Evolutionary conservation across 1,140 invertebrate species (phyloP).

Genomic region (Homalodisca vitripennis): DNA sequence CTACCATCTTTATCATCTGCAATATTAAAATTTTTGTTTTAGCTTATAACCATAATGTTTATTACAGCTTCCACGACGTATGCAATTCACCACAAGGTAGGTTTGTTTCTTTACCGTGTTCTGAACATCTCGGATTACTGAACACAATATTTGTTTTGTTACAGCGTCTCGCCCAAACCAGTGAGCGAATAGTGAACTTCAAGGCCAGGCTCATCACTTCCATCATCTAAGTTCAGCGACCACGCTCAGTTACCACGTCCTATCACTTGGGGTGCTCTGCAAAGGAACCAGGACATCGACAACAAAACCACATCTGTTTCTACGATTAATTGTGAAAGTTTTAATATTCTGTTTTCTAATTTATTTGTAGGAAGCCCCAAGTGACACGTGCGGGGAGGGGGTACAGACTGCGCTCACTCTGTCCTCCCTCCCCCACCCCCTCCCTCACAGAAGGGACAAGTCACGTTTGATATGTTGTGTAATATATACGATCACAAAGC

Average conservation of each 20-base stretch:
- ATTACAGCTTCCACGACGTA: too few relatives aligned
- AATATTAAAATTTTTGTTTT: too few relatives aligned
- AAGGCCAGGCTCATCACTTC: constrained; percentile 84
- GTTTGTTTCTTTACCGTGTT: too few relatives aligned
- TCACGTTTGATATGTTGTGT: not conserved
- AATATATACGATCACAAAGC: not conserved
- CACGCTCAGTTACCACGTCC: not conserved
- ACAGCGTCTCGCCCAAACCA: constrained; percentile 78
- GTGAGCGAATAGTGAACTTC: constrained; percentile 86
- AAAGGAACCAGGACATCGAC: too few relatives aligned
- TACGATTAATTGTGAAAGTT: not conserved
- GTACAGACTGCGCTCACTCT: constrained; percentile 2
- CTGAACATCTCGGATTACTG: too few relatives aligned
- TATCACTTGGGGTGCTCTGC: constrained; percentile 7
- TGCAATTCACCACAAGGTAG: too few relatives aligned
- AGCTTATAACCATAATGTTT: too few relatives aligned
- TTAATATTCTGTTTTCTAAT: constrained; percentile 7
- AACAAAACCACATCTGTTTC: too few relatives aligned
- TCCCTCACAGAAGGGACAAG: too few relatives aligned
- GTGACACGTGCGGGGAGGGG: constrained; percentile 2
- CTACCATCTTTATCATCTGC: too few relatives aligned
- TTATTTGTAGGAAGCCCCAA: constrained; percentile 14
- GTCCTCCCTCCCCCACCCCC: not conserved
- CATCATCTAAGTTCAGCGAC: constrained; percentile 63
- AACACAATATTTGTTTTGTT: constrained; percentile 47